Evolutionary conservation across 2,888 invertebrate species (phyloP).

Genomic region (Epicampocera succincta): DNA sequence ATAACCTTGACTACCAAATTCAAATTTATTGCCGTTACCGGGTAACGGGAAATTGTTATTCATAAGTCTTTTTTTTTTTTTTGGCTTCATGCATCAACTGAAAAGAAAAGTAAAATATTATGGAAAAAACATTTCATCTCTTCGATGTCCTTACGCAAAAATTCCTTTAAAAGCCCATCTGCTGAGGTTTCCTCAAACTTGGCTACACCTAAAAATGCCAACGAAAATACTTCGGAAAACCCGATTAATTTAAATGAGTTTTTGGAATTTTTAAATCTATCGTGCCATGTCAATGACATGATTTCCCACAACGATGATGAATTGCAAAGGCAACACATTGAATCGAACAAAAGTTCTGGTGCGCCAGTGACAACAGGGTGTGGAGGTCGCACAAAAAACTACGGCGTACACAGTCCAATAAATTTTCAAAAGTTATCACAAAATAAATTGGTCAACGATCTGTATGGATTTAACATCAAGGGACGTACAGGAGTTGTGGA

Average conservation of each 20-base stretch:
- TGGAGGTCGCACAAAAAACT: conserved; percentile 44
- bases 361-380: background rate
- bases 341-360: conserved; percentile 3
- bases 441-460: conserved; percentile 78
- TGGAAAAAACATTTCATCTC: background rate
- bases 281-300: conserved; percentile 81
- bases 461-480: conserved; percentile 71
- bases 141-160: conserved; percentile 25
- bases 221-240: conserved; percentile 45
- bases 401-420: conserved; percentile 60
- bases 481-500: conserved; percentile 41
- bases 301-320: conserved; percentile 74
- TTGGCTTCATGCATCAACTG: too few relatives aligned
- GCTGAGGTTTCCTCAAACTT: conserved; percentile 14
- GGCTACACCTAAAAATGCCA: conserved; percentile 14
- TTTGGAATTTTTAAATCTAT: conserved; percentile 81
- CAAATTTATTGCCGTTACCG: conserved; percentile 54
- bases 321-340: conserved; percentile 19
- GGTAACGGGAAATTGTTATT: conserved; percentile 66
- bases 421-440: conserved; percentile 78
- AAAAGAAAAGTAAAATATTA: background rate
- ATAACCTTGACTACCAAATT: too few relatives aligned
- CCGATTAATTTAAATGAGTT: conserved; percentile 80
- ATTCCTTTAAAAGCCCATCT: conserved; percentile 12
- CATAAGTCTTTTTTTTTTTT: too few relatives aligned